Evolutionary conservation across 1,140 invertebrate species (phyloP).

Genomic region (Physella acuta): DNA sequence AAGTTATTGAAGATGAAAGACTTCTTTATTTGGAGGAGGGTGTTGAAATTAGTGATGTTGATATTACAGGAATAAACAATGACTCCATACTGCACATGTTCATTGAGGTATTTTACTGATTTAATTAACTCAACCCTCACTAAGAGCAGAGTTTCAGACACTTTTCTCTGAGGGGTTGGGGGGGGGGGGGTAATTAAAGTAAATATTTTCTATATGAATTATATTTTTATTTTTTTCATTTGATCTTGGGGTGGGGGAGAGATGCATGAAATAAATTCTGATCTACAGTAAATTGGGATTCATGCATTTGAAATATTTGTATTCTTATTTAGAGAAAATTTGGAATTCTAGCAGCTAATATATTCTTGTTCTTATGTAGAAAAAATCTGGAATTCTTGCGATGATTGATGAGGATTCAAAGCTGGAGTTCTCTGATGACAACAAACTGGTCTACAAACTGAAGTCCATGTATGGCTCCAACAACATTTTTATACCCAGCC

Average conservation of each 20-base stretch:
- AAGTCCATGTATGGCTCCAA: conserved; percentile 60
- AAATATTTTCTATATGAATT: no score
- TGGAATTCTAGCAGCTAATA: no score
- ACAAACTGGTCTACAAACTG: conserved; percentile 91
- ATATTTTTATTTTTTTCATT: no score
- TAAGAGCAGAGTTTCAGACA: conserved; percentile 1
- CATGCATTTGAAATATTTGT: no score
- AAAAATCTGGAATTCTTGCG: conserved; percentile 34
- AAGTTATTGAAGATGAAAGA: conserved; percentile 43
- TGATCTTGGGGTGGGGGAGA: no score
- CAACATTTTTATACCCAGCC: conserved; percentile 23
- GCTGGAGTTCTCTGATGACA: conserved; percentile 67
- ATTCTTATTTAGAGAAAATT: no score
- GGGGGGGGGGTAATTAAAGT: no score
- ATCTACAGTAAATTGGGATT: no score
- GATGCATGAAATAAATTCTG: no score
- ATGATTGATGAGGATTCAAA: conserved; percentile 47
- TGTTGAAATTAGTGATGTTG: conserved; percentile 61
- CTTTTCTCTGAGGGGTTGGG: no score
- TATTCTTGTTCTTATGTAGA: no score
- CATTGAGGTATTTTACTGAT: conserved; percentile 35
- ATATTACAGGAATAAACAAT: conserved; percentile 78
- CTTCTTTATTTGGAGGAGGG: conserved; percentile 40
- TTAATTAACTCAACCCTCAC: neutral
- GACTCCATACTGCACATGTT: conserved; percentile 77